phyloP scores from a whole-genome alignment of 2,113 vertebrate genomes.

The Xyrauchen texanus region DNA sequence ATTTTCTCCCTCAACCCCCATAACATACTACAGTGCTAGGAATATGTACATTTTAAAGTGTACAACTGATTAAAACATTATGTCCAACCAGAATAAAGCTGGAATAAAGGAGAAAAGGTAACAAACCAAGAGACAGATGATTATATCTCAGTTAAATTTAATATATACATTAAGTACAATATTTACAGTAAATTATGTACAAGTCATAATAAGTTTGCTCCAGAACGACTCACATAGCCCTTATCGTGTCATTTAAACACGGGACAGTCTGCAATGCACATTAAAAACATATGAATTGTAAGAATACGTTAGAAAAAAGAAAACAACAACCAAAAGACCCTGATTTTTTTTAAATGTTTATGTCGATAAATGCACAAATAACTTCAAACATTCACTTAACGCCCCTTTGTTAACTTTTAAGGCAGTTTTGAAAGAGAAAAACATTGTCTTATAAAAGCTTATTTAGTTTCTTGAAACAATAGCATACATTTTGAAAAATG shows the following conservation, averaged over 20 bases:
- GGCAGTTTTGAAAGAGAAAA: slow-evolving; percentile 80
- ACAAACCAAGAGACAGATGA: slow-evolving; percentile 50
- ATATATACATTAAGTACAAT: slow-evolving; percentile 85
- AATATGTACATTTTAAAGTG: too few species aligned
- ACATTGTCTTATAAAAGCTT: slow-evolving; percentile 81
- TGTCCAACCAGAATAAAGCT: neutral
- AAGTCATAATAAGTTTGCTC: slow-evolving; percentile 69
- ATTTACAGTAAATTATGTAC: slow-evolving; percentile 87
- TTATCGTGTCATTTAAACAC: slow-evolving; percentile 77
- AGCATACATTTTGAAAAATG: slow-evolving; percentile 40
- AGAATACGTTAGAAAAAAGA: slow-evolving; percentile 33
- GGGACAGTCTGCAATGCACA: slow-evolving; percentile 69
- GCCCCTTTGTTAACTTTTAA: slow-evolving; percentile 64
- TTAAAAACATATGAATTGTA: slow-evolving; percentile 62
- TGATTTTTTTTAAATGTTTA: slow-evolving; percentile 73
- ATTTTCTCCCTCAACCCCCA: slow-evolving; percentile 62
- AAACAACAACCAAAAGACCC: slow-evolving; percentile 69
- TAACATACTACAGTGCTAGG: neutral
- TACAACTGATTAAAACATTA: neutral
- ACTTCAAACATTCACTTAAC: slow-evolving; percentile 69
- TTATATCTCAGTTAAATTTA: slow-evolving; percentile 70
- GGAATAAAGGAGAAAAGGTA: too few species aligned
- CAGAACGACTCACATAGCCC: slow-evolving; percentile 76
- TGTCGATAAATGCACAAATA: slow-evolving; percentile 54
- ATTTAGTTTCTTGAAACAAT: slow-evolving; percentile 63